Percentiles rank a stretch among this genome's conserved stretches.
Conservation (phyloP, 2,797 vertebrate species). For the Hypotaenidia okinawae region DNA sequence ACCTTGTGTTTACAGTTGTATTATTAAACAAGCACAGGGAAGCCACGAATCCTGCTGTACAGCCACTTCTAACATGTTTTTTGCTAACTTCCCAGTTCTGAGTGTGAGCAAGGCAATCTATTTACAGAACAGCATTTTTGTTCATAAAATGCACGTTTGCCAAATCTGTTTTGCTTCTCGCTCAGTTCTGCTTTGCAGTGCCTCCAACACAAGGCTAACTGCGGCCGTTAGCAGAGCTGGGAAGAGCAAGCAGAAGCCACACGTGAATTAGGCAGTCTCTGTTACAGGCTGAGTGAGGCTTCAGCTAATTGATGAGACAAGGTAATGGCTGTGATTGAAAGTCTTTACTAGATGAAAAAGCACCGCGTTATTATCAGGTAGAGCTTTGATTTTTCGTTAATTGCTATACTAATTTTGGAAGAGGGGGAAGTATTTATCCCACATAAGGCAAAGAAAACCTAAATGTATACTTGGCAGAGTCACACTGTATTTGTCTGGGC, state of each 20-base stretch:
- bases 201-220: background rate
- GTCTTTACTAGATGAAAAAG: constrained; percentile 25
- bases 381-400: constrained; percentile 26
- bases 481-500: constrained; percentile 30
- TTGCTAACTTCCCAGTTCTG: background rate
- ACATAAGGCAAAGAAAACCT: constrained; percentile 43
- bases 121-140: background rate
- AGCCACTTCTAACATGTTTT: background rate
- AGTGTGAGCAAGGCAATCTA: background rate
- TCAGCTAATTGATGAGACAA: constrained; percentile 36
- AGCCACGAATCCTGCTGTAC: background rate
- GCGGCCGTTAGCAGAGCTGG: background rate
- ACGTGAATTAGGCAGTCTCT: background rate
- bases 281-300: background rate
- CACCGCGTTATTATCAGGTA: background rate
- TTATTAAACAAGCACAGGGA: background rate
- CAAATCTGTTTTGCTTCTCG: background rate
- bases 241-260: constrained; percentile 18
- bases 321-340: constrained; percentile 47
- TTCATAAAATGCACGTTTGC: background rate
- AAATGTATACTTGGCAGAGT: constrained; percentile 14
- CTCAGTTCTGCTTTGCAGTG: background rate
- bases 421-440: constrained; percentile 1
- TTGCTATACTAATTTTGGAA: constrained; percentile 5
- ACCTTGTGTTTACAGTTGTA: background rate